Evolutionary conservation across 1,140 invertebrate genomes (phyloP).

Genomic region (Heliconius melpomene): DNA sequence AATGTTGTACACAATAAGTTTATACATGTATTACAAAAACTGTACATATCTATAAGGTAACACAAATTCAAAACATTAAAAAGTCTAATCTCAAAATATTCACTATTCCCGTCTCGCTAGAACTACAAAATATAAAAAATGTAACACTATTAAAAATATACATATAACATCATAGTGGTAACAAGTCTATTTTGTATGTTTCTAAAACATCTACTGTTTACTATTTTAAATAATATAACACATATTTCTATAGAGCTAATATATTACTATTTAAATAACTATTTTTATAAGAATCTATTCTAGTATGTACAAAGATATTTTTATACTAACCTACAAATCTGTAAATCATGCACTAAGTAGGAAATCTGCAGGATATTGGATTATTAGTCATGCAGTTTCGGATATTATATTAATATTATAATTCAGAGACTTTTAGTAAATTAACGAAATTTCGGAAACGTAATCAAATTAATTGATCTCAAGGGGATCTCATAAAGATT

Average conservation of each 20-base stretch:
- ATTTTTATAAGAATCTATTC: constrained; percentile 32
- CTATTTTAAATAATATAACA: constrained; percentile 14
- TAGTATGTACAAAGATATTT: constrained; percentile 23
- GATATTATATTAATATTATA: not conserved
- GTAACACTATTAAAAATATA: not conserved
- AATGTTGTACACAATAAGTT: not conserved
- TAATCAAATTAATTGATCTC: not conserved
- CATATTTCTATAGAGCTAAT: not conserved
- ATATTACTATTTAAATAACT: constrained; percentile 28
- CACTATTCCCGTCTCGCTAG: not conserved
- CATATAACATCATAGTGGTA: not conserved
- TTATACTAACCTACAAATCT: constrained; percentile 27
- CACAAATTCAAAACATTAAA: not conserved
- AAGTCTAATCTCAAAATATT: not conserved
- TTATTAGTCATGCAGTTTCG: constrained; percentile 33
- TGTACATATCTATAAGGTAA: not conserved
- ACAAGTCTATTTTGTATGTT: constrained; percentile 8
- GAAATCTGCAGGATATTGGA: constrained; percentile 31
- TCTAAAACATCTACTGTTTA: constrained; percentile 14
- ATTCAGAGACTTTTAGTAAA: not conserved
- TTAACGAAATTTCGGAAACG: not conserved
- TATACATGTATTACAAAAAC: not conserved
- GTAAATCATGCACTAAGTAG: constrained; percentile 37
- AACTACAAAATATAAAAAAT: not conserved
- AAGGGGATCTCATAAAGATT: not conserved